phyloP scores from a whole-genome alignment of 2,113 vertebrate genomes.

The Onychostruthus taczanowskii region DNA sequence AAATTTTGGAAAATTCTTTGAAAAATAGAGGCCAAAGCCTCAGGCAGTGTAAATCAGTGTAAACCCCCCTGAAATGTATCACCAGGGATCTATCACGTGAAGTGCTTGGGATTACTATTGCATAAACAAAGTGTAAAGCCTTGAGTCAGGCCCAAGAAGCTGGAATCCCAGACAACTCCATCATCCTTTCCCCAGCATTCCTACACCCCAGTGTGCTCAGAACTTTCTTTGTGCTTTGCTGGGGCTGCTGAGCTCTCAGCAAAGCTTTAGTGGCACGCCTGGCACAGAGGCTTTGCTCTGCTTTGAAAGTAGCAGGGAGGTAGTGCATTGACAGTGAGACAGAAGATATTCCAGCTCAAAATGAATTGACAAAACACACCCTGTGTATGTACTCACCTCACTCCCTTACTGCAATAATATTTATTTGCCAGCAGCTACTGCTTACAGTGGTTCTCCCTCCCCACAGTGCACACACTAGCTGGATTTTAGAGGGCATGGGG shows the following conservation, averaged over 20 bases:
- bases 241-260: not conserved
- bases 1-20: constrained; percentile 41
- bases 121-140: constrained; percentile 50
- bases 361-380: not conserved
- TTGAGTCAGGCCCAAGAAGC: constrained; percentile 8
- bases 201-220: not conserved
- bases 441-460: not conserved
- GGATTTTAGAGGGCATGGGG: not conserved
- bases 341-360: not conserved
- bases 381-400: not conserved
- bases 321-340: not conserved
- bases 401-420: not conserved
- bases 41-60: not conserved
- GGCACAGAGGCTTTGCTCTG: not conserved
- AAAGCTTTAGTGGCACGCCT: not conserved
- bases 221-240: not conserved
- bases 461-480: accelerated
- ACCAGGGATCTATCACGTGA: constrained; percentile 16
- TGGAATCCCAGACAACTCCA: constrained; percentile 35
- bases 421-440: not conserved
- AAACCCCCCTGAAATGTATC: not conserved
- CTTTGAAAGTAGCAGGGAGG: not conserved
- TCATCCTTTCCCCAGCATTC: constrained; percentile 17
- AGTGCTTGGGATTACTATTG: not conserved
- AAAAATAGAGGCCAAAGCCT: constrained; percentile 47